Conservation (phyloP, 2,113 vertebrate genomes). For the Alligator mississippiensis region DNA sequence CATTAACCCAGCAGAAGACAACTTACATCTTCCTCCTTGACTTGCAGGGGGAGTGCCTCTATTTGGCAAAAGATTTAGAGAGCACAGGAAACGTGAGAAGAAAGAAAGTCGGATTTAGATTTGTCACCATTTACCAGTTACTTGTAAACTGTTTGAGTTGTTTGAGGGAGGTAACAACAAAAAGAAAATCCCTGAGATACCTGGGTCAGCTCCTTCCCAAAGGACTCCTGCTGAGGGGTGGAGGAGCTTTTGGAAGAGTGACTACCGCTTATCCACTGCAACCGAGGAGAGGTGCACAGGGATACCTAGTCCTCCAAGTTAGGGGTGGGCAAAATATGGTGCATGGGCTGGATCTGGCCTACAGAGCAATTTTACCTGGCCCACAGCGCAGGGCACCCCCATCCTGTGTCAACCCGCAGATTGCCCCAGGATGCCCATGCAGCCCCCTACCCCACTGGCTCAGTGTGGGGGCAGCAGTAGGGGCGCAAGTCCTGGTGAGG, state of each 20-base stretch:
- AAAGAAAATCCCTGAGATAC: background rate
- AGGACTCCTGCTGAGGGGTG: background rate
- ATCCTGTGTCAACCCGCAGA: too few relatives aligned
- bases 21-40: background rate
- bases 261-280: background rate
- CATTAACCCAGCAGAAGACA: background rate
- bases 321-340: too few relatives aligned
- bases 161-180: background rate
- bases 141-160: background rate
- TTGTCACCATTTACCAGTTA: background rate
- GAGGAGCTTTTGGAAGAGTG: background rate
- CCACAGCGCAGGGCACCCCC: too few relatives aligned
- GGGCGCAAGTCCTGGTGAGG: too few relatives aligned
- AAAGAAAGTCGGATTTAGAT: background rate
- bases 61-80: background rate
- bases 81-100: background rate
- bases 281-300: background rate
- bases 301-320: background rate
- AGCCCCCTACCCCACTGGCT: too few relatives aligned
- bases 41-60: background rate
- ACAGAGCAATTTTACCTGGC: too few relatives aligned
- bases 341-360: too few relatives aligned
- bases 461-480: too few relatives aligned
- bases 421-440: too few relatives aligned
- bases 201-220: background rate